A percentile compares a stretch with the other conserved stretches of the same genome.
phyloP scores from a whole-genome alignment of 2,888 invertebrate species.

The Drosophila formosana region DNA sequence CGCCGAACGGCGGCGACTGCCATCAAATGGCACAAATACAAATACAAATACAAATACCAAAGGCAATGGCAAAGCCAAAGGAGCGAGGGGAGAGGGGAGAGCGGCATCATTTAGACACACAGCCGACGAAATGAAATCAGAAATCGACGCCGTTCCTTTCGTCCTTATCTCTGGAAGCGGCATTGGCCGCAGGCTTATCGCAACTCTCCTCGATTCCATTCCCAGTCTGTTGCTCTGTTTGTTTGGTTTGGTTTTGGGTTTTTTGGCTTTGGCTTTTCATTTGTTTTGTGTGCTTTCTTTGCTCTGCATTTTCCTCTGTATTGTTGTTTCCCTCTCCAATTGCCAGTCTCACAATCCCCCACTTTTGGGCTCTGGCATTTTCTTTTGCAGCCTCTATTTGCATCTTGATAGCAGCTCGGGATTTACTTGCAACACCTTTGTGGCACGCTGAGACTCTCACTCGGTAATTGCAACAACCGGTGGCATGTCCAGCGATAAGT shows the following conservation, averaged over 20 bases:
- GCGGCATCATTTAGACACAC: constrained; percentile 57
- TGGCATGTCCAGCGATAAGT: constrained; percentile 15
- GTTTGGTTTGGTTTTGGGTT: constrained; percentile 54
- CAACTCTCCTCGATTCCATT: constrained; percentile 16
- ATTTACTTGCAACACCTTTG: constrained; percentile 34
- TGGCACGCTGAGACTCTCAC: not conserved
- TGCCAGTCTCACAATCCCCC: constrained; percentile 21
- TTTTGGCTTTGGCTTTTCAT: constrained; percentile 31
- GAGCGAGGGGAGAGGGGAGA: constrained; percentile 25
- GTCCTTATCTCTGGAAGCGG: constrained; percentile 41
- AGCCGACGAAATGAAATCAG: constrained; percentile 64
- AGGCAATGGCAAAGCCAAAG: constrained; percentile 38
- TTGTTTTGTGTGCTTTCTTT: constrained; percentile 19
- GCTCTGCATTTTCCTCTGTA: constrained; percentile 1
- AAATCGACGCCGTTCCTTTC: constrained; percentile 52
- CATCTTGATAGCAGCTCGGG: constrained; percentile 17
- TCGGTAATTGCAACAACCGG: constrained; percentile 22
- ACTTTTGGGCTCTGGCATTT: not conserved
- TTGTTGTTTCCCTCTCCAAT: constrained; percentile 14
- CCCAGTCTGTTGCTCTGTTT: constrained; percentile 31
- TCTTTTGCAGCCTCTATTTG: constrained; percentile 11
- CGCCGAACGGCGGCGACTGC: constrained; percentile 37
- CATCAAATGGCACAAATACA: constrained; percentile 45
- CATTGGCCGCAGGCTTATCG: constrained; percentile 59
- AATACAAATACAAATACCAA: constrained; percentile 25